A percentile compares a stretch with the other conserved stretches of the same genome.
Conservation (phyloP, 35 echinoderm and acorn worm species). For the Apostichopus californicus region DNA sequence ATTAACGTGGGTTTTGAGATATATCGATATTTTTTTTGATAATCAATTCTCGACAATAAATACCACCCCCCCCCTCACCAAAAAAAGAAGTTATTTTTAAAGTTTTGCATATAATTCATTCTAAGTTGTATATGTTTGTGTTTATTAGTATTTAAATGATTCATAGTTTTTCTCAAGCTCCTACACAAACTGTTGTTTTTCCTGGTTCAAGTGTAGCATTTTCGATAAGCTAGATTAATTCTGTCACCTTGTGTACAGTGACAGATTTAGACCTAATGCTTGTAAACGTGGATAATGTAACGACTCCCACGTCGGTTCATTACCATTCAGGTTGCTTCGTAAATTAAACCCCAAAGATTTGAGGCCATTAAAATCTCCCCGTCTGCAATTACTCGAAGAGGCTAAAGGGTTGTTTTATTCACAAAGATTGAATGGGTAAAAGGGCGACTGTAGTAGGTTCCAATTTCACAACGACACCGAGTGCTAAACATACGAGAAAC, state of each 20-base stretch:
- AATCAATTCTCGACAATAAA: background rate
- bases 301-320: conserved; percentile 2
- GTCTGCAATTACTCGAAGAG: conserved; percentile 8
- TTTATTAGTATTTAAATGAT: background rate
- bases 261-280: background rate
- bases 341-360: conserved; percentile 24
- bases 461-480: too few relatives aligned
- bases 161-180: background rate
- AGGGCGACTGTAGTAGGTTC: too few relatives aligned
- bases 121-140: too few relatives aligned
- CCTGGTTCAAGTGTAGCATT: background rate
- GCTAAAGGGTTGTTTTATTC: too few relatives aligned
- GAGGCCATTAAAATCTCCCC: conserved; percentile 29
- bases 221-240: background rate
- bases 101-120: too few relatives aligned
- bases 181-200: conserved; percentile 33
- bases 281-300: background rate
- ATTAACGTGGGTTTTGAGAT: too few relatives aligned
- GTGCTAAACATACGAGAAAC: too few relatives aligned
- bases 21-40: background rate
- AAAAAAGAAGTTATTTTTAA: background rate
- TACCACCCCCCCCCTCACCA: background rate
- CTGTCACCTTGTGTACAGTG: conserved; percentile 13
- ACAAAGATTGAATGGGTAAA: too few relatives aligned
- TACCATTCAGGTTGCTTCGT: conserved; percentile 25